Evolutionary conservation across 2,888 invertebrate genomes (phyloP).

Genomic region (Plebejus anna): DNA sequence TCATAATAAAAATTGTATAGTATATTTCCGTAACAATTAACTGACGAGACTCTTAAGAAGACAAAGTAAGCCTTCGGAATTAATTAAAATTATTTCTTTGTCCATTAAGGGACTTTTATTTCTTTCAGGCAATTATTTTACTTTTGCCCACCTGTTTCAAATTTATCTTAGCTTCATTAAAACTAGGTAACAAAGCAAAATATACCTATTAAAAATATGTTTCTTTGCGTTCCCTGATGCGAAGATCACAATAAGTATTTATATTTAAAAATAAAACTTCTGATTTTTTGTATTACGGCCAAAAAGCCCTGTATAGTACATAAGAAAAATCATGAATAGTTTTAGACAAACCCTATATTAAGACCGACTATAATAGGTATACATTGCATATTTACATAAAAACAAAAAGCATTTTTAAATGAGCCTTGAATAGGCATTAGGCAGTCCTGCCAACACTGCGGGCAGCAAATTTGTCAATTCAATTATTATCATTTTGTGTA

Average conservation of each 20-base stretch:
- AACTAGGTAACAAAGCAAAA: not conserved
- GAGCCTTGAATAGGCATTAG: too few relatives aligned
- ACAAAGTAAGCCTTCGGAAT: constrained; percentile 1
- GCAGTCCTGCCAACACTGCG: too few relatives aligned
- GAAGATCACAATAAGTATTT: not conserved
- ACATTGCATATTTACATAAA: too few relatives aligned
- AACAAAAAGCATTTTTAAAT: too few relatives aligned
- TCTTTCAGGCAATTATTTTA: not conserved
- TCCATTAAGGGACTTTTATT: not conserved
- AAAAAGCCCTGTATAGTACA: too few relatives aligned
- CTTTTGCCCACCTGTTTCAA: not conserved
- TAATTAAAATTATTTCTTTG: not conserved
- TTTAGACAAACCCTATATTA: too few relatives aligned
- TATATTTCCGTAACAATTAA: not conserved
- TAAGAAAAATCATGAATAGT: too few relatives aligned
- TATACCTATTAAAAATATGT: not conserved
- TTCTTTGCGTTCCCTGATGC: not conserved
- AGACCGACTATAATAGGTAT: too few relatives aligned
- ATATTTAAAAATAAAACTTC: not conserved
- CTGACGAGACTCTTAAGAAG: not conserved
- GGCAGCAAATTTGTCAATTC: too few relatives aligned
- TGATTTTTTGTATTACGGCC: too few relatives aligned
- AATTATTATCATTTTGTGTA: too few relatives aligned
- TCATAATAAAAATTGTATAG: not conserved
- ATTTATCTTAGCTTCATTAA: not conserved